Evolutionary conservation across 2,797 vertebrate species (phyloP), one percentile per base, ranked within the genome.

Genomic region (Chloroceryle amazona): DNA sequence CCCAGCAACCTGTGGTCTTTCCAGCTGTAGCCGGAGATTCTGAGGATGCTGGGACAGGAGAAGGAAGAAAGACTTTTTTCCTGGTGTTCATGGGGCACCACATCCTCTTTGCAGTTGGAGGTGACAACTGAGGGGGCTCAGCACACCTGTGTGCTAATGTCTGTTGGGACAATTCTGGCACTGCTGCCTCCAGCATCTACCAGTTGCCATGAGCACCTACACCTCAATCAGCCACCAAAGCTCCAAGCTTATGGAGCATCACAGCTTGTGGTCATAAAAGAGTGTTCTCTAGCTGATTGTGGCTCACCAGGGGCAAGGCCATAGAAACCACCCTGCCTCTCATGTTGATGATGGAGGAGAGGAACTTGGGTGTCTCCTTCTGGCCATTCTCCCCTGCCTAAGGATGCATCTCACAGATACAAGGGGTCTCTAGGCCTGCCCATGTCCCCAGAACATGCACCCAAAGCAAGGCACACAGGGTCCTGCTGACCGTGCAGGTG

Each of bases 401-500:
- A 55, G 29, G 25, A 19, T 65, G 28, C 3, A 2, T 23, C 60
- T 65, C 60, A 22, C 33, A 23, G 41, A 20, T 12, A 55, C 52
- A n/a, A 55, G 29, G 29, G 25, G 29, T 57, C 29, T 41, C 35
- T 33, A 58, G 35, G 35, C 42, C 19, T 33, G 19, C 19, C 29
- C 52, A 4, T 10, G 8, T 29, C 28, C 51, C 51, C 61, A 57
- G n/a, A 47, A 57, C 51, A 54, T 0, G 6, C 39, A 39, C 8
- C 13, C 22, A 11, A 47, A 65, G 23, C 33, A 12, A 49, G 19
- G 25, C 4, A 3, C 1, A 1, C 3, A 13, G 29, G 16, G 23
- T 51, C 28, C 65, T 17, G 14, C 55, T 75, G 11, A 19, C 22
- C 2, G 0, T 1, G 2, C 25, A 37, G 58, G 41, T 4, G 1